Percentiles rank a stretch among this genome's conserved stretches.
phyloP scores from a whole-genome alignment of 2,113 vertebrate genomes.

The Petaurus breviceps region DNA sequence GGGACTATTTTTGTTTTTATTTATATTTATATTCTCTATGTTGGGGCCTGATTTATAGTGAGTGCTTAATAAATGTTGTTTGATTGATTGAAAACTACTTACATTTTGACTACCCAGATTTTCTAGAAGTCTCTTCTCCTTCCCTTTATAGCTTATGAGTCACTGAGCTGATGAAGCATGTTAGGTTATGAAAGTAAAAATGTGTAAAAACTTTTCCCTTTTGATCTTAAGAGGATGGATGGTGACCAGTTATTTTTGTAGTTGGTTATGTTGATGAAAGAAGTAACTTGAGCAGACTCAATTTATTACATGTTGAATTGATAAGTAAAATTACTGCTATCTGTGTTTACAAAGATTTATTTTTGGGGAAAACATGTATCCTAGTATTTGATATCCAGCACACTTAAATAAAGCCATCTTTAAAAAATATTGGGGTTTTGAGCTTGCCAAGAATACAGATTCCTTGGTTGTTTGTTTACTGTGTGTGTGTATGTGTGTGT shows the following conservation, averaged over 20 bases:
- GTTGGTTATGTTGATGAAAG: slow-evolving; percentile 78
- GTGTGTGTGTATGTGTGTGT: not conserved
- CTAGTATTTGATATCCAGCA: slow-evolving; percentile 49
- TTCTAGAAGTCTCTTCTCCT: slow-evolving; percentile 71
- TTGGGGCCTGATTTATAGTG: too few relatives aligned
- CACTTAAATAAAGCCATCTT: slow-evolving; percentile 44
- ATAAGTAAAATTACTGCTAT: slow-evolving; percentile 76
- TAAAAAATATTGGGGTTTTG: not conserved
- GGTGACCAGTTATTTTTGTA: slow-evolving; percentile 60
- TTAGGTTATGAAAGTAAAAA: slow-evolving; percentile 76
- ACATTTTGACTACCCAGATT: slow-evolving; percentile 76
- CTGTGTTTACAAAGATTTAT: slow-evolving; percentile 71
- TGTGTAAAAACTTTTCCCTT: slow-evolving; percentile 77
- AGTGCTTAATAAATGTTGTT: not conserved
- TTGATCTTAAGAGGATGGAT: slow-evolving; percentile 80
- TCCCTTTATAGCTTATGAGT: slow-evolving; percentile 73
- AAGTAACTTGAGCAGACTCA: slow-evolving; percentile 71
- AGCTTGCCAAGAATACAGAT: slow-evolving; percentile 14
- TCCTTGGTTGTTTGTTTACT: slow-evolving; percentile 15
- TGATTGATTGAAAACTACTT: slow-evolving; percentile 60
- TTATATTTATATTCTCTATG: not conserved
- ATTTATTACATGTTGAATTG: slow-evolving; percentile 67
- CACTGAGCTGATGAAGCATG: slow-evolving; percentile 76
- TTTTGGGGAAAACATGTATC: slow-evolving; percentile 74
- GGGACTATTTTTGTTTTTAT: not conserved